Evolutionary conservation across 2,797 vertebrate species (phyloP).

Genomic region (Cyprinodon diabolis): DNA sequence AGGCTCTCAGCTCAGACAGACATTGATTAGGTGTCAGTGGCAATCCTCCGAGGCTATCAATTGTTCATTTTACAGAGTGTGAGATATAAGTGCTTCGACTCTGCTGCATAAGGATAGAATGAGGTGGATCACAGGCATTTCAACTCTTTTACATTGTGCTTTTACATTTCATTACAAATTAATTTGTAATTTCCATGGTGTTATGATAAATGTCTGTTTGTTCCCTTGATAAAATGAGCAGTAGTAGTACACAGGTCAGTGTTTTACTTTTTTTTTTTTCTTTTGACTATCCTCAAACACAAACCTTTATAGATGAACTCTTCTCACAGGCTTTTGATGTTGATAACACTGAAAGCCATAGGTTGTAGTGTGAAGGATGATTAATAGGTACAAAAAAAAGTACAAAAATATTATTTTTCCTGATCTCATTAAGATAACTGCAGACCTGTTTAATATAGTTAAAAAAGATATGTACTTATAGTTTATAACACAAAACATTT

Average conservation of each 20-base stretch:
- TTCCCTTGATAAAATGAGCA: neutral
- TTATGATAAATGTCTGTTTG: neutral
- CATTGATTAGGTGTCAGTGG: constrained; percentile 66
- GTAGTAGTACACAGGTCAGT: neutral
- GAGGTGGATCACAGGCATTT: neutral
- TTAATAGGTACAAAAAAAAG: neutral
- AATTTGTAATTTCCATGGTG: neutral
- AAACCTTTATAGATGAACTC: constrained; percentile 13
- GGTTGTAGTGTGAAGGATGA: neutral
- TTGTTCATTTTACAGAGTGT: constrained; percentile 39
- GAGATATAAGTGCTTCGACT: constrained; percentile 19
- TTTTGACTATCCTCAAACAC: neutral
- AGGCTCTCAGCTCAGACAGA: constrained; percentile 47
- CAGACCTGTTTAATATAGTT: neutral
- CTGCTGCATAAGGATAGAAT: constrained; percentile 9
- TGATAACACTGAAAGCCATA: neutral
- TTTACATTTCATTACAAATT: neutral
- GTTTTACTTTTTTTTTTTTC: no score
- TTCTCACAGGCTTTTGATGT: neutral
- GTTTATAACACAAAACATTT: neutral
- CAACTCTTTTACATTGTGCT: neutral
- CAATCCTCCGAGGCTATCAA: constrained; percentile 32
- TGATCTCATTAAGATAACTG: neutral
- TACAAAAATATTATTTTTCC: neutral
- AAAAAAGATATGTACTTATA: neutral